Evolutionary conservation across 2,797 vertebrate genomes (phyloP).

Genomic region (Ceyx erithaca): DNA sequence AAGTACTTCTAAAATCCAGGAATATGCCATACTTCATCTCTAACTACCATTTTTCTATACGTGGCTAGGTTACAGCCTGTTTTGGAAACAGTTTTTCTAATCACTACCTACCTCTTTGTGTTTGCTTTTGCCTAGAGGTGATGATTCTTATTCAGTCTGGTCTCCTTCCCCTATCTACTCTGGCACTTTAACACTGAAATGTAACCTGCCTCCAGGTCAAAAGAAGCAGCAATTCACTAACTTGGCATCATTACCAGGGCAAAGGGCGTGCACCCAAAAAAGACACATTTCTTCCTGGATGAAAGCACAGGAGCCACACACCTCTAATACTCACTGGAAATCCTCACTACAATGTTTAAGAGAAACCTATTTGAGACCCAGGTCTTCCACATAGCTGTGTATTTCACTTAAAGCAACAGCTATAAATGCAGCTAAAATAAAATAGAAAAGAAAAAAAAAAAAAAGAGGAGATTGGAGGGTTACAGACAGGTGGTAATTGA

Average conservation of each 20-base stretch:
- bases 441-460: neutral
- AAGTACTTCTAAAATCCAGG: neutral
- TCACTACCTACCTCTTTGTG: neutral
- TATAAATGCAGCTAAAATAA: neutral
- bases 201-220: neutral
- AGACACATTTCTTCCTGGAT: neutral
- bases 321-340: neutral
- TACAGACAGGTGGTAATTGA: neutral
- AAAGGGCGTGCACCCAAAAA: neutral
- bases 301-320: neutral
- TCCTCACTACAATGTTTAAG: slow-evolving; percentile 5
- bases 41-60: neutral
- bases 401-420: neutral
- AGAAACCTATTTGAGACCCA: neutral
- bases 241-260: neutral
- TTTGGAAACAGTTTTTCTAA: neutral
- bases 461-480: neutral
- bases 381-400: neutral
- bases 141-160: neutral
- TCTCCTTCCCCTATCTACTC: neutral
- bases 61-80: neutral
- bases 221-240: neutral
- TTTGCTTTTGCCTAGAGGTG: neutral
- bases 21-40: neutral
- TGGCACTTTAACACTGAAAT: neutral